Evolutionary conservation across 2,888 invertebrate genomes (phyloP).

Genomic region (Trichopoda pennipes): DNA sequence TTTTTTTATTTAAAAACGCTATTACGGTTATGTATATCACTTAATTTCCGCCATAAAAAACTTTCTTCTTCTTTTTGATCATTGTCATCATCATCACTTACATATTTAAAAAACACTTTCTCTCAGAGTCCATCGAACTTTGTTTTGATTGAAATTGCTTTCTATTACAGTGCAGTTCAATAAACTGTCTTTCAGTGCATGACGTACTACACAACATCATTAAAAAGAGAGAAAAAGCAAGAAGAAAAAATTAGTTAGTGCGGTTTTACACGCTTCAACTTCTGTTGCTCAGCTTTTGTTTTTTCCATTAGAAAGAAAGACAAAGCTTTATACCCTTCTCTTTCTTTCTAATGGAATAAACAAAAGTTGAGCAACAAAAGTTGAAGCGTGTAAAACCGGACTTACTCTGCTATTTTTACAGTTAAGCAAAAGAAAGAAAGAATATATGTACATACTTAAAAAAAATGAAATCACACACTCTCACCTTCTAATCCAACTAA

Average conservation of each 20-base stretch:
- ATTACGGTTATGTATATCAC: conserved; percentile 41
- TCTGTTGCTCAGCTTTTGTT: no score
- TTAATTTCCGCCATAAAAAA: conserved; percentile 47
- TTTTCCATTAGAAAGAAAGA: no score
- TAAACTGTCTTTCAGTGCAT: conserved; percentile 50
- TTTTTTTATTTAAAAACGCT: not conserved
- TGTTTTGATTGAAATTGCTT: conserved; percentile 51
- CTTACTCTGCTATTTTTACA: conserved; percentile 15
- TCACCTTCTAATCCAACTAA: conserved; percentile 25
- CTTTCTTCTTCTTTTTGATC: conserved; percentile 40
- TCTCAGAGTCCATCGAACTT: conserved; percentile 57
- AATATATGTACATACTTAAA: no score
- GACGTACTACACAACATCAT: conserved; percentile 13
- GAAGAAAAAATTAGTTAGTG: no score
- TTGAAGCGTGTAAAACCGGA: no score
- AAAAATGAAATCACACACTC: conserved; percentile 22
- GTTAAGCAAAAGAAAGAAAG: not conserved
- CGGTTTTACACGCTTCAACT: no score
- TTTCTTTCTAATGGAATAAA: no score
- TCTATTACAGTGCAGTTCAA: conserved; percentile 55
- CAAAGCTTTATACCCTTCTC: no score
- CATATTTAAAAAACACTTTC: conserved; percentile 61
- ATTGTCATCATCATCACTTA: conserved; percentile 6
- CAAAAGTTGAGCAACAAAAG: no score
- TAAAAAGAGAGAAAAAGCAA: no score